Base-by-base conservation (phyloP, 1,140 invertebrate species). In the Tigriopus japonicus region DNA sequence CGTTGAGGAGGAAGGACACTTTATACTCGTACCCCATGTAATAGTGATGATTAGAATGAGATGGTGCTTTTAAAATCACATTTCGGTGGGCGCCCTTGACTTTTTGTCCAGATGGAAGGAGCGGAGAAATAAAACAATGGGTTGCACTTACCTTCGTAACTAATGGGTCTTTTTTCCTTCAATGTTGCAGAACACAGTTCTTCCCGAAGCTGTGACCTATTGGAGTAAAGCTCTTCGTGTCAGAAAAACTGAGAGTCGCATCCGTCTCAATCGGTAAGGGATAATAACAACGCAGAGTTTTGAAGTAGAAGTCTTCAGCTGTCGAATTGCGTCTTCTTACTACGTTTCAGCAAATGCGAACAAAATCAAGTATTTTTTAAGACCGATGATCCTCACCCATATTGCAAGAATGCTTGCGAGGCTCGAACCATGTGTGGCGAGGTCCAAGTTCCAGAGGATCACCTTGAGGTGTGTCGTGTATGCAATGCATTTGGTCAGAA, bases 161-260 rank as follows among this genome's bases (percentile, higher is more conserved):
- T 12, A 12, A 43, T 52, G 19, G 35, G 10, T 21, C 2, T 10
- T 19, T n/a, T 41, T 28, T 59, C 17, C 63, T 62, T 66, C 71
- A 68, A 63, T 64, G 63, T 80, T 80, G 56, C 74, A 93, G 87
- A 84, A 87, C 66, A 87, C 85, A 42, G 86, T 95, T 63, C 71
- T 94, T 64, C 87, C 88, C 0, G 80, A 89, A 72, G 91, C 91
- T 43, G 85, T 94, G 1, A 79, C 82, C 63, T 96, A 91, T 75
- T 95, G 91, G 92, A 84, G 93, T 70, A 77, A 82, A 70, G 87
- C 90, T 0, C 73, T 96, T 35, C 85, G 82, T 78, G 89, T 95
- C 7, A 78, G 87, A 35, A 80, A 84, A 73, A 85, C 86, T 45
- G 80, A 81, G 66, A 81, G 78, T 65, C 81, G 86, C 1, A 93